Base-by-base conservation (phyloP, 1,140 invertebrate genomes). In the Homarus americanus region DNA sequence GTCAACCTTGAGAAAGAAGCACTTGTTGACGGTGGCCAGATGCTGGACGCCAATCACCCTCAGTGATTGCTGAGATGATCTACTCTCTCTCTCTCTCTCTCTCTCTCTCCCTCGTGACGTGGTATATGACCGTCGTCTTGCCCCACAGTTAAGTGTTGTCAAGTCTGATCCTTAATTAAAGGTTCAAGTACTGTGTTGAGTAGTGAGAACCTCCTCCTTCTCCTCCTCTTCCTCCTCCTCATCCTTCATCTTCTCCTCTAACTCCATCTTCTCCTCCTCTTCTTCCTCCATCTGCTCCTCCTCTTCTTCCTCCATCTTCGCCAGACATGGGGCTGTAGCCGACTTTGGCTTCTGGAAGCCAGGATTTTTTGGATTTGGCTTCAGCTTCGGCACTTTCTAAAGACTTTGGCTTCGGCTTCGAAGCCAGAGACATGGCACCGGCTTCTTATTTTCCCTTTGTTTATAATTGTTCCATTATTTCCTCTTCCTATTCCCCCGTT, bases 71-170 rank as follows among this genome's bases (percentile, higher is more conserved):
- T n/a, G n/a, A n/a, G n/a, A n/a, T n/a, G n/a, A n/a, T n/a, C n/a
- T n/a, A n/a, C n/a, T 76, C 73, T 76, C 73, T 76, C 73, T 76
- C 73, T 76, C 73, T 76, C 73, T 76, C 73, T 76, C 73, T 76
- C 73, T 76, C 73, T 76, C 73, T 76, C 73, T 76, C 73, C 34
- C 73, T 38, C n/a, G n/a, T n/a, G n/a, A n/a, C 10, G 10, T 24
- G 24, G 10, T 63, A 10, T 63, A 24, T 63, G 10, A 10, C 53
- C 10, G 24, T 10, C 53, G 10, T 24, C 24, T 63, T 63, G 53
- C 24, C 24, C 53, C 10, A 10, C 53, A 12, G 53, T 63, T 12
- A 63, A 63, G 53, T 63, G 24, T 63, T 24, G 53, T 10, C 10
- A 24, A 63, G 53, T 24, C 24, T n/a, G n/a, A n/a, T n/a, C n/a